phyloP scores from a whole-genome alignment of 2,888 invertebrate species.

The Phymatocera aterrima region DNA sequence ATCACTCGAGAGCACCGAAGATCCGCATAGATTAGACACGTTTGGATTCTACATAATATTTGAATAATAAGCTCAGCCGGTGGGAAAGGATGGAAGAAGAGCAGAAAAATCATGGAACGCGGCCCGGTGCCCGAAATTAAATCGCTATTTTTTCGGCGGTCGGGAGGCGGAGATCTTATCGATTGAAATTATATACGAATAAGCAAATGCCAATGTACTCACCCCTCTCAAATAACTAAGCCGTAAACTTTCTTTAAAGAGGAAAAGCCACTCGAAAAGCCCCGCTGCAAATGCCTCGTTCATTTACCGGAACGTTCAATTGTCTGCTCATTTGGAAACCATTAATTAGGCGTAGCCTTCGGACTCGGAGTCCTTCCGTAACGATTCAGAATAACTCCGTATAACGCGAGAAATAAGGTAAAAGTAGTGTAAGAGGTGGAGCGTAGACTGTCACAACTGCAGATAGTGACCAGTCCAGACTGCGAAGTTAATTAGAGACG shows the following conservation, averaged over 20 bases:
- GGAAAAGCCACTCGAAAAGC: slow-evolving; percentile 31
- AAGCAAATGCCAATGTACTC: not conserved
- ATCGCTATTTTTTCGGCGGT: not conserved
- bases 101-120: too few species aligned
- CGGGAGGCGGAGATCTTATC: not conserved
- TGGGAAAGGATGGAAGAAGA: not conserved
- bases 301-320: slow-evolving; percentile 30
- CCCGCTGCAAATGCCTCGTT: slow-evolving; percentile 39
- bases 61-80: too few species aligned
- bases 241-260: slow-evolving; percentile 17
- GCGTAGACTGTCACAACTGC: not conserved
- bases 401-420: not conserved
- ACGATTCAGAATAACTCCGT: not conserved
- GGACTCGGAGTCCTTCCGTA: not conserved
- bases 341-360: slow-evolving; percentile 36
- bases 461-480: not conserved
- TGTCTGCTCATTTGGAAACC: slow-evolving; percentile 39
- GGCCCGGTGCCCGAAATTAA: not conserved
- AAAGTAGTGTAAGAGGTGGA: not conserved
- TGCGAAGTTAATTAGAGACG: not conserved
- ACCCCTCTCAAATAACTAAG: slow-evolving; percentile 8
- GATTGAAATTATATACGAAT: slow-evolving; percentile 19
- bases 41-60: too few species aligned
- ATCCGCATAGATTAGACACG: too few species aligned
- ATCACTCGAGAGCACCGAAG: too few species aligned